These are phyloP conservation scores for Calliphora vomitoria DNA, from an alignment of 2,888 invertebrate species.

Conservation along the genomic window DNA sequence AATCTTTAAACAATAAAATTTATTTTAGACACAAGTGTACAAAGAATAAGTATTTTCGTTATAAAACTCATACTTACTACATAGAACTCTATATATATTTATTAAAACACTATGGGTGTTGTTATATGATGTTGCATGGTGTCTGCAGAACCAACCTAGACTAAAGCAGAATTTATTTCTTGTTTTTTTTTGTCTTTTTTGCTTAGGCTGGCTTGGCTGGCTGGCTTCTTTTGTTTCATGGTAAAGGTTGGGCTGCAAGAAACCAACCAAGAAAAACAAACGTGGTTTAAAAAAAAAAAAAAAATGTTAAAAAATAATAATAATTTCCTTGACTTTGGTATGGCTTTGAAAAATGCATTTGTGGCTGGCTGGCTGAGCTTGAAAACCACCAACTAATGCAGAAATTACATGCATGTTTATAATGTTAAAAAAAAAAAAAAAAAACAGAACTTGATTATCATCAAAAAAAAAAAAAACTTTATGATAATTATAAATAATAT, in stretches of 20 bases:
- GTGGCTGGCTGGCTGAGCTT: constrained; percentile 61
- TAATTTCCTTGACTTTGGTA: constrained; percentile 75
- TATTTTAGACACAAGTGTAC: constrained; percentile 55
- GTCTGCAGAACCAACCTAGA: constrained; percentile 54
- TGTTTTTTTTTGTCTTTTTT: not conserved
- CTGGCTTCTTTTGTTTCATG: constrained; percentile 65
- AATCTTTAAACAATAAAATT: constrained; percentile 57
- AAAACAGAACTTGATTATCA: constrained; percentile 40
- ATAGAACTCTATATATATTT: constrained; percentile 31
- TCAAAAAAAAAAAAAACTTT: not conserved
- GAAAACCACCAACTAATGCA: constrained; percentile 56
- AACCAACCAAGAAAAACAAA: constrained; percentile 62
- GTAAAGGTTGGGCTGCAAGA: constrained; percentile 67
- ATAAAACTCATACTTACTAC: too few relatives aligned
- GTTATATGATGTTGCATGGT: constrained; percentile 30
- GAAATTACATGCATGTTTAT: constrained; percentile 57
- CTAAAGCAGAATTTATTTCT: constrained; percentile 47
- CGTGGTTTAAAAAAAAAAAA: constrained; percentile 48
- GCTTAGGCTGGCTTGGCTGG: not conserved
- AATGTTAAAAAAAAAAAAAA: constrained; percentile 32
- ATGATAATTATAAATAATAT: constrained; percentile 49
- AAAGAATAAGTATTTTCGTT: constrained; percentile 42
- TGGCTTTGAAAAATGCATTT: constrained; percentile 73
- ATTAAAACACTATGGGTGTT: constrained; percentile 60
- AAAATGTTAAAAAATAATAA: constrained; percentile 46